Base-by-base conservation (phyloP, 2,888 invertebrate species). In the Dermolepida albohirtum region DNA sequence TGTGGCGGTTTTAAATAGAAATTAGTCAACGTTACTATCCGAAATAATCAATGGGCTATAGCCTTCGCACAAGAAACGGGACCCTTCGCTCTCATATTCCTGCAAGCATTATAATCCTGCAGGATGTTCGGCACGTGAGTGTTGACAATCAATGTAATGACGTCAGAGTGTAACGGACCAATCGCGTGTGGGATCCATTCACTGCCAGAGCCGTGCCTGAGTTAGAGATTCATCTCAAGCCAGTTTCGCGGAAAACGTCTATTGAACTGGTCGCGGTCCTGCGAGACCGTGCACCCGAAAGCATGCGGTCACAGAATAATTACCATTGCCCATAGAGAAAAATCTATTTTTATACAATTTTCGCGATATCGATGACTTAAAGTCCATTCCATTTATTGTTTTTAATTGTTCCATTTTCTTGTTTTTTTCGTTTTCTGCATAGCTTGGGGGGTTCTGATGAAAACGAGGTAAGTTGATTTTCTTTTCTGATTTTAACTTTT, bases 61-160 rank as follows among this genome's bases (percentile, higher is more conserved):
- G 44, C 44, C 59, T 59, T 44, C 59, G 59, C 59, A 59, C 44
- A 59, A 59, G 44, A 69, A 72, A 70, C 70, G 67, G 66, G 63
- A 68, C 64, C 68, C 27, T 59, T 34, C 34, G 34, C 71, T 68
- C 73, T 71, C 69, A 72, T 72, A 72, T 74, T 76, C 75, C 74
- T 76, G 77, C 76, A 75, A 77, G 73, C 74, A 75, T 77, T 78
- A 77, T 78, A 77, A 77, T 77, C 76, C 78, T 77, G 77, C 78
- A 77, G 73, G 73, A 71, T 74, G 71, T 70, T 64, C 80, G 82
- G 80, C 84, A 86, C 86, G 86, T 86, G 86, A 86, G 81, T 81
- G 82, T 83, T 83, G 86, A 87, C 87, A 89, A 87, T 87, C 89
- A 88, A 89, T 89, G 88, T 87, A 80, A 87, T 91, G 90, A 91